phyloP scores from a whole-genome alignment of 30 jellyfish, hydroid and myxozoan species.

The Calvadosia cruxmelitensis region DNA sequence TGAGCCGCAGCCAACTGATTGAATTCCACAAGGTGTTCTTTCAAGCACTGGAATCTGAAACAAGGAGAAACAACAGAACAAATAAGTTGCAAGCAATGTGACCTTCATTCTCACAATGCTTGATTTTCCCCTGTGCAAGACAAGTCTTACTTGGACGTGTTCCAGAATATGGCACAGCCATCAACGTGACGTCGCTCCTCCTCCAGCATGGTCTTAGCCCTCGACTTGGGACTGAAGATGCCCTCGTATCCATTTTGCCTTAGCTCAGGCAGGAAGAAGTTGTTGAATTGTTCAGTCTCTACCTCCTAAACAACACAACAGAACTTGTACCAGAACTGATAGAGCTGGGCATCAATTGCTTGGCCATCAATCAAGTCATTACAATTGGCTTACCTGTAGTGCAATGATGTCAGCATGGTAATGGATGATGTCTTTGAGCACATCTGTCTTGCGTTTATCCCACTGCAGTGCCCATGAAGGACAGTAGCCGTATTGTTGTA shows the following conservation, averaged over 20 bases:
- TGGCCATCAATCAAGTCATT: no score
- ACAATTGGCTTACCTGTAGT: constrained; percentile 81
- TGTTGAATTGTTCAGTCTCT: constrained; percentile 84
- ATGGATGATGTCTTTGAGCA: constrained; percentile 74
- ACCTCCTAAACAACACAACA: no score
- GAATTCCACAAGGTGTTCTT: constrained; percentile 88
- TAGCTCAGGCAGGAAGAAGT: constrained; percentile 68
- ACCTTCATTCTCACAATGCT: not conserved
- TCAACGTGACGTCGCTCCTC: constrained; percentile 91
- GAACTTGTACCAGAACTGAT: no score
- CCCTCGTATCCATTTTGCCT: constrained; percentile 88
- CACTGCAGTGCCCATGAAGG: constrained; percentile 93
- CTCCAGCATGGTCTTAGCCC: constrained; percentile 94
- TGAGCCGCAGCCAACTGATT: constrained; percentile 95
- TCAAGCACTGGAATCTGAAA: constrained; percentile 52
- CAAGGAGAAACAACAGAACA: not conserved
- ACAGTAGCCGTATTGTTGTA: constrained; percentile 85
- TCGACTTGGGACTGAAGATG: constrained; percentile 81
- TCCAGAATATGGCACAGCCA: constrained; percentile 98
- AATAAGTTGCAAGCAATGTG: not conserved
- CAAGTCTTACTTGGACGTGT: constrained; percentile 51
- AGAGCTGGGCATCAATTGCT: no score
- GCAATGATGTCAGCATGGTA: constrained; percentile 76
- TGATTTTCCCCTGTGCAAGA: not conserved
- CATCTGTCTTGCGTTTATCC: constrained; percentile 79